These are phyloP conservation scores for Gymnoscopelus braueri DNA, from an alignment of 2,797 vertebrate species.

Conservation along the genomic window DNA sequence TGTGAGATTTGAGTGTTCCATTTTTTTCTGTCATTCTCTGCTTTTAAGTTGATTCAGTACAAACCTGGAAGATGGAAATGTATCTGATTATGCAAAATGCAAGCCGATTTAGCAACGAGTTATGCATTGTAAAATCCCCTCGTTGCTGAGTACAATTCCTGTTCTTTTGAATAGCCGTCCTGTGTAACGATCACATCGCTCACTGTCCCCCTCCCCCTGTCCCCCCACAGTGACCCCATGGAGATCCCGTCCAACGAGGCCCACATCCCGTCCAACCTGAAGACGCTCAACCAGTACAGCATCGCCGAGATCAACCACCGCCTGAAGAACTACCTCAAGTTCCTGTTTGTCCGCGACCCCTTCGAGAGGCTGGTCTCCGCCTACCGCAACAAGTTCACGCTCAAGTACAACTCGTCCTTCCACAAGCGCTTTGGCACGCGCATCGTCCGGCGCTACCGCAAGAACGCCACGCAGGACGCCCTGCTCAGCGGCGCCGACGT, in stretches of 20 bases:
- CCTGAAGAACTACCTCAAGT: constrained; percentile 98
- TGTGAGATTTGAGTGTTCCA: no score
- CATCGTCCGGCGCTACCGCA: constrained; percentile 93
- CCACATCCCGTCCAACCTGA: constrained; percentile 93
- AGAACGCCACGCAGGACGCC: constrained; percentile 94
- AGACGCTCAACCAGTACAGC: constrained; percentile 97
- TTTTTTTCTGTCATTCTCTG: no score
- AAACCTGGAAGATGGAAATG: no score
- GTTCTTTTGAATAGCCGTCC: not conserved
- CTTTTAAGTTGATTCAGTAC: no score
- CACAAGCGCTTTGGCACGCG: constrained; percentile 97
- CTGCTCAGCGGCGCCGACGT: constrained; percentile 89
- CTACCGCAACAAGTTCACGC: constrained; percentile 98
- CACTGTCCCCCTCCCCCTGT: constrained; percentile 1
- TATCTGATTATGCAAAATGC: no score
- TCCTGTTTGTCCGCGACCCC: constrained; percentile 96
- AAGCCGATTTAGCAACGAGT: no score
- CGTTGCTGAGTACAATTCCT: not conserved
- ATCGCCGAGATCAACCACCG: constrained; percentile 98
- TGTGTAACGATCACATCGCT: not conserved
- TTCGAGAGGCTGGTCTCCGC: constrained; percentile 97
- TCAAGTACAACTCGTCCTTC: constrained; percentile 98
- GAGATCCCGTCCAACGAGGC: constrained; percentile 96
- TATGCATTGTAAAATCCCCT: no score
- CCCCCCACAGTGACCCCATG: constrained; percentile 86